A percentile compares a stretch with the other conserved stretches of the same genome.
Evolutionary conservation across 1,140 invertebrate species (phyloP).

Genomic region (Teleogryllus occipitalis): DNA sequence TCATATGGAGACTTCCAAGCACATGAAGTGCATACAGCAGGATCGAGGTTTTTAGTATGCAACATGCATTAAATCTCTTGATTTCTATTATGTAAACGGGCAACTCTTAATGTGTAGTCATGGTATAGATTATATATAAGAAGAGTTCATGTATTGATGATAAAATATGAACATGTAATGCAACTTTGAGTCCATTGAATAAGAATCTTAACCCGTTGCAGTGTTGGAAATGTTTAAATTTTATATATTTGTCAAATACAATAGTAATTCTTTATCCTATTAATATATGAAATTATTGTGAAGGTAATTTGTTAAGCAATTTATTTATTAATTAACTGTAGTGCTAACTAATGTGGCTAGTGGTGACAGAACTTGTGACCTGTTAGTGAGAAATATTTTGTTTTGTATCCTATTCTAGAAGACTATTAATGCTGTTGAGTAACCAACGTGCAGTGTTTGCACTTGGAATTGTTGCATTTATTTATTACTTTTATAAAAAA

Average conservation of each 20-base stretch:
- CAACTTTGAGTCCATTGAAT: background rate
- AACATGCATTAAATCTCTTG: too few species aligned
- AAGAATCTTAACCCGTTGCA: background rate
- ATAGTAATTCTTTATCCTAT: background rate
- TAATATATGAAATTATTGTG: background rate
- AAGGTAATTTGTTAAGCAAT: background rate
- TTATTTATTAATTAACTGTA: background rate
- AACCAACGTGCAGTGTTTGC: background rate
- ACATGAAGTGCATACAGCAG: too few species aligned
- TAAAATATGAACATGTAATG: too few species aligned
- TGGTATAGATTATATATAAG: too few species aligned
- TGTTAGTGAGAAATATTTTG: background rate
- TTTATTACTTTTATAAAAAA: slow-evolving; percentile 3
- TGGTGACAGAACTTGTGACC: background rate
- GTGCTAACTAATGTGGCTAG: background rate
- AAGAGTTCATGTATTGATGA: too few species aligned
- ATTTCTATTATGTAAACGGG: too few species aligned
- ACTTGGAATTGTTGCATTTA: background rate
- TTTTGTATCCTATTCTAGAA: background rate
- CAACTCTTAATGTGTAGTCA: too few species aligned
- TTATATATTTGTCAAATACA: background rate
- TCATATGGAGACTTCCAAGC: too few species aligned
- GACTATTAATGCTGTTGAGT: background rate
- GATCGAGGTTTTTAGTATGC: too few species aligned
- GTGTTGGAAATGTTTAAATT: background rate